These are phyloP conservation scores for Athalia rosae DNA, from an alignment of 2,888 invertebrate genomes.

Conservation along the genomic window DNA sequence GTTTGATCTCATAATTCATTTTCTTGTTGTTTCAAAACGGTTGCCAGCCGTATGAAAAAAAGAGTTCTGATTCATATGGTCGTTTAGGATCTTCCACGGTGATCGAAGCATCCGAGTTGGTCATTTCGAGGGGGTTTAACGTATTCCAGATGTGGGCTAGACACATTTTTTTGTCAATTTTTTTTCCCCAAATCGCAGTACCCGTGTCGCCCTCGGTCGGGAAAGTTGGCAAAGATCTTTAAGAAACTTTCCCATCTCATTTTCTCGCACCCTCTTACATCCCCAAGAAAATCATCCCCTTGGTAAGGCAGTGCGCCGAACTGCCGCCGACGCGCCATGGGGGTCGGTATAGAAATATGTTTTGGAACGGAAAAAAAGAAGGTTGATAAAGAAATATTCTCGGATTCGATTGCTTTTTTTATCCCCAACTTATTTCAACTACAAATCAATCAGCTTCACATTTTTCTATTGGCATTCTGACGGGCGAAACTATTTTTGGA, in stretches of 20 bases:
- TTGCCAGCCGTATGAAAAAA: too few species aligned
- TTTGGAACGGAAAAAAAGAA: conserved; percentile 14
- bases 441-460: not conserved
- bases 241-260: conserved; percentile 66
- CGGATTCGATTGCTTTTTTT: not conserved
- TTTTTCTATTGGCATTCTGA: too few species aligned
- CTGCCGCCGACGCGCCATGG: conserved; percentile 45
- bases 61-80: too few species aligned
- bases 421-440: not conserved
- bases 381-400: conserved; percentile 46
- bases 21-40: too few species aligned
- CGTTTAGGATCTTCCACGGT: too few species aligned
- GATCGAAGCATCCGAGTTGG: too few species aligned
- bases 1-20: too few species aligned
- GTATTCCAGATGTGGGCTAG: not conserved
- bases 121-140: too few species aligned
- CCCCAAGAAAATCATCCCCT: conserved; percentile 67
- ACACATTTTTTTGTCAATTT: not conserved
- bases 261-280: conserved; percentile 67
- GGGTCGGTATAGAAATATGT: conserved; percentile 65
- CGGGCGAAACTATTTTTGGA: too few species aligned
- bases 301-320: conserved; percentile 69
- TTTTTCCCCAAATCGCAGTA: conserved; percentile 19
- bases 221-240: conserved; percentile 67
- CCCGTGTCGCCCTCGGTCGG: conserved; percentile 65